Evolutionary conservation across 1,140 invertebrate genomes (phyloP).

Genomic region (Stegodyphus mimosarum): DNA sequence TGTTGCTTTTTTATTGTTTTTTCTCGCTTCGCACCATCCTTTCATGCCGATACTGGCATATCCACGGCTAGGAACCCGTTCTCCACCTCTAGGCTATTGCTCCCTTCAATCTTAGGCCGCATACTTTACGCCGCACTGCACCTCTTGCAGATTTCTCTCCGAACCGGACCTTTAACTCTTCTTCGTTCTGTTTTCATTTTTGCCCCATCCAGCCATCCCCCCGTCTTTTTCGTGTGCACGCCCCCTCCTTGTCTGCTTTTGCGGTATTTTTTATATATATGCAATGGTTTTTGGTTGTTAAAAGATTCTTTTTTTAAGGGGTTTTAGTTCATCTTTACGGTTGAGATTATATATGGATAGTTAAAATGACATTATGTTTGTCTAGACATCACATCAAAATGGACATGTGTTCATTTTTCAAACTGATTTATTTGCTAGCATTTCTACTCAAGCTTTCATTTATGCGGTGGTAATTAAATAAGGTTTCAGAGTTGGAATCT

Average conservation of each 20-base stretch:
- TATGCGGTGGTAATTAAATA: too few relatives aligned
- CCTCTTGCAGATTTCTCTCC: neutral
- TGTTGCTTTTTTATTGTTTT: constrained; percentile 19
- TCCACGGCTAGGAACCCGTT: constrained; percentile 14
- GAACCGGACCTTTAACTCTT: neutral
- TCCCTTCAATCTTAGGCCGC: constrained; percentile 18
- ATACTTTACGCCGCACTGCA: constrained; percentile 33
- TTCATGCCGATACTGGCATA: neutral
- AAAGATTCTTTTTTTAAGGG: too few relatives aligned
- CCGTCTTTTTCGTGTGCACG: neutral
- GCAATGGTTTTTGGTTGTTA: too few relatives aligned
- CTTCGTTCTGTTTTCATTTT: constrained; percentile 7
- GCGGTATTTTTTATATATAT: neutral
- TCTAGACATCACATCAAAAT: too few relatives aligned
- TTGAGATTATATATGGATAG: too few relatives aligned
- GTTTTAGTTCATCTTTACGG: too few relatives aligned
- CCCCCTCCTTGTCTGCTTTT: neutral
- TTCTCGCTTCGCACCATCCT: neutral
- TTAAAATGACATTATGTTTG: too few relatives aligned
- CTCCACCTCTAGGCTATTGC: constrained; percentile 40
- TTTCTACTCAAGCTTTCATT: too few relatives aligned
- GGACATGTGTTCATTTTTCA: too few relatives aligned
- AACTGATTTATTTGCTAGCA: too few relatives aligned
- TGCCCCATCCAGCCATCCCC: neutral
- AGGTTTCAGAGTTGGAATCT: too few relatives aligned